phyloP scores from a whole-genome alignment of 2,113 vertebrate species.

The Phalacrocorax carbo region DNA sequence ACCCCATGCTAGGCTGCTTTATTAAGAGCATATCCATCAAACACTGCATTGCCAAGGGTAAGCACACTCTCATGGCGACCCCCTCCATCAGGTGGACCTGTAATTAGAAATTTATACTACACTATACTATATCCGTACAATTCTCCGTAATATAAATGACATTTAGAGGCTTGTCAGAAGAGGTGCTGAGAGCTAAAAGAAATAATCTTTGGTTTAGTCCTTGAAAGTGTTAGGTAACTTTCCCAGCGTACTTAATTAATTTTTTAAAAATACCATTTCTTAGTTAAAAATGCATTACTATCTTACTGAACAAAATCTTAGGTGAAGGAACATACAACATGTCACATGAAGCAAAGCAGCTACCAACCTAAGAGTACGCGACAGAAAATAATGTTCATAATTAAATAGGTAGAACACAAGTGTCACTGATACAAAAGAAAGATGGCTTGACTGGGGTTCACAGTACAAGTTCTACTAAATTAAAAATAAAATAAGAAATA shows the following conservation, averaged over 20 bases:
- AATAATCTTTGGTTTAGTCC: background rate
- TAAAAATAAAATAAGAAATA: background rate
- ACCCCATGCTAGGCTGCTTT: background rate
- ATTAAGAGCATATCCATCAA: background rate
- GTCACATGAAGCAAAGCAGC: background rate
- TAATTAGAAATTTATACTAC: background rate
- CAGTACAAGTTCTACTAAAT: background rate
- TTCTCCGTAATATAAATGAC: fast-evolving
- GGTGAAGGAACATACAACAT: background rate
- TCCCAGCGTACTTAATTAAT: background rate
- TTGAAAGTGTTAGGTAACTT: background rate
- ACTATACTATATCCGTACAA: fast-evolving
- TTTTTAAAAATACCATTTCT: background rate
- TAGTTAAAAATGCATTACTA: background rate
- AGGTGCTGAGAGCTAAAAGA: background rate
- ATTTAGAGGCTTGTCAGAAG: background rate
- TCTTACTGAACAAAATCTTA: background rate
- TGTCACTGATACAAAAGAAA: background rate
- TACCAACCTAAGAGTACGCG: background rate
- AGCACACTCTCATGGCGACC: fast-evolving
- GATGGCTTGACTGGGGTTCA: background rate
- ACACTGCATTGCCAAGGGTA: background rate
- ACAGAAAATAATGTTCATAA: background rate
- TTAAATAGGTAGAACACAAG: background rate
- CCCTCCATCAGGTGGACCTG: background rate